A percentile compares a stretch with the other conserved stretches of the same genome.
phyloP scores from a whole-genome alignment of 2,888 invertebrate genomes.

The Acrobasis consociella region DNA sequence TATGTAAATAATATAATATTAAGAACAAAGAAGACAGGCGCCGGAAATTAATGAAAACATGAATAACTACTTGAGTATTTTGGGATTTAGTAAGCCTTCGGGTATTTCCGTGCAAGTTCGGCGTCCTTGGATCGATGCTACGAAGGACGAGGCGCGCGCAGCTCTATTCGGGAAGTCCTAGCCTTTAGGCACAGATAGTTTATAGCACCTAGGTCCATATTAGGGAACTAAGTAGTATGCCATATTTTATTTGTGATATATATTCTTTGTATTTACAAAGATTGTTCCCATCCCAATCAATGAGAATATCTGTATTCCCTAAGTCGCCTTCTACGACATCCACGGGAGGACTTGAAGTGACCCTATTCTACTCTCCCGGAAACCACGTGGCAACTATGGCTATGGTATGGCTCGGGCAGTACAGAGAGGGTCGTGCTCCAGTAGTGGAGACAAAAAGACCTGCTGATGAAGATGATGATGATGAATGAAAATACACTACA shows the following conservation, averaged over 20 bases:
- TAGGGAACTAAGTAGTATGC: not conserved
- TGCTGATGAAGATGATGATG: no score
- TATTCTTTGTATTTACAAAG: not conserved
- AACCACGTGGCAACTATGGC: no score
- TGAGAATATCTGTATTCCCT: no score
- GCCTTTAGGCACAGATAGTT: not conserved
- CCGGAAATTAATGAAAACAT: not conserved
- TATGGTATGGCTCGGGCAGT: no score
- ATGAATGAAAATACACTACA: no score
- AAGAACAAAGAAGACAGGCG: not conserved
- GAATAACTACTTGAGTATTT: slow-evolving; percentile 1
- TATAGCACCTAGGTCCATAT: not conserved
- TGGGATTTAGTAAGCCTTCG: slow-evolving; percentile 19
- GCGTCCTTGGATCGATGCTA: slow-evolving; percentile 74
- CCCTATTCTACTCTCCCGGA: no score
- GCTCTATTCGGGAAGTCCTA: not conserved
- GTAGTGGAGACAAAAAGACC: no score
- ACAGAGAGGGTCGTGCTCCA: no score
- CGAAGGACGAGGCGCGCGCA: slow-evolving; percentile 76
- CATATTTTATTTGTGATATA: not conserved
- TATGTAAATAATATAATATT: no score
- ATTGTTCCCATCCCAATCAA: no score
- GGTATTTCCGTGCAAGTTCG: slow-evolving; percentile 39
- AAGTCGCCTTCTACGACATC: no score
- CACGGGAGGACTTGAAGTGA: no score